Percentiles rank a stretch among this genome's conserved stretches.
Conservation (phyloP, 1,140 invertebrate genomes). For the Pseudomyrmex pallidus region DNA sequence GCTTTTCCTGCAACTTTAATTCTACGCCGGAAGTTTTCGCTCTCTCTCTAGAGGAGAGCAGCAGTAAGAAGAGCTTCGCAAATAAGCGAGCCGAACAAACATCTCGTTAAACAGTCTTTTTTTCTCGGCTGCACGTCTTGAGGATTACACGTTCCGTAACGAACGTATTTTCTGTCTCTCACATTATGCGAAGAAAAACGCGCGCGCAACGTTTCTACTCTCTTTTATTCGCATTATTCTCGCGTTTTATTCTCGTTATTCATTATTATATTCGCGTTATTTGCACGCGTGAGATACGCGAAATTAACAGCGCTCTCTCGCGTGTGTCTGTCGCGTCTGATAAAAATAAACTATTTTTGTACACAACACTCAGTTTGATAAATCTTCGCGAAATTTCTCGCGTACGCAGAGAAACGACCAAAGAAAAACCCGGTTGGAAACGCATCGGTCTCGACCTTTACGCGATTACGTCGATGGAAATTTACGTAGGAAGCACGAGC, state of each 20-base stretch:
- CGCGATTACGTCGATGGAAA: constrained; percentile 51
- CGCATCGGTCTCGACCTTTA: constrained; percentile 35
- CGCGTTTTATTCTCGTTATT: background rate
- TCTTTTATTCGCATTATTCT: background rate
- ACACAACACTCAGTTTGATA: constrained; percentile 18
- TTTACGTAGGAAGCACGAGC: constrained; percentile 35
- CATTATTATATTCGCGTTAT: background rate
- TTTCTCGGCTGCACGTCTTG: background rate
- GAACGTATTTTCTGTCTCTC: background rate
- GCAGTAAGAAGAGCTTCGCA: constrained; percentile 45
- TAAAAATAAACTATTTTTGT: background rate
- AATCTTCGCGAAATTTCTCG: constrained; percentile 34
- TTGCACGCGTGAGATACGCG: no score
- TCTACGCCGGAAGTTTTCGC: constrained; percentile 26
- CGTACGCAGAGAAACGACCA: background rate
- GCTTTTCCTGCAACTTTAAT: constrained; percentile 50
- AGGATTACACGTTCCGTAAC: background rate
- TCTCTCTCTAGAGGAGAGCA: background rate
- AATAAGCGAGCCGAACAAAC: constrained; percentile 48
- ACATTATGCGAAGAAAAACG: constrained; percentile 5
- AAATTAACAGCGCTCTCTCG: no score
- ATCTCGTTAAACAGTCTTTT: constrained; percentile 49
- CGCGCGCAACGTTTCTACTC: background rate
- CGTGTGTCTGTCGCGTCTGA: no score
- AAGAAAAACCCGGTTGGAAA: background rate